phyloP scores from a whole-genome alignment of 1,140 invertebrate species.

The Schlechtendalia chinensis region DNA sequence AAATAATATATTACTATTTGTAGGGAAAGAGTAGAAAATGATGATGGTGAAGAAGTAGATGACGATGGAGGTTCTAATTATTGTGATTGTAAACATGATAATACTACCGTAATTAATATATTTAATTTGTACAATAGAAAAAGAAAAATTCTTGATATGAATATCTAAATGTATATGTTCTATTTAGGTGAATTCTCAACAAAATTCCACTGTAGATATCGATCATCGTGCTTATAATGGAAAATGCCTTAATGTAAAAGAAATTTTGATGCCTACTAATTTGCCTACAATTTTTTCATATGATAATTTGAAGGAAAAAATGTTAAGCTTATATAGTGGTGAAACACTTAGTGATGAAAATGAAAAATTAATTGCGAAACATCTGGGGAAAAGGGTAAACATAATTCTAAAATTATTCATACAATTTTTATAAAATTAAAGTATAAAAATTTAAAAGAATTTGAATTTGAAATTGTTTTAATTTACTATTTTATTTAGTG shows the following conservation, averaged over 20 bases:
- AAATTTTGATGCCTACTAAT: background rate
- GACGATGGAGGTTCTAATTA: slow-evolving; percentile 15
- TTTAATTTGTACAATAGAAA: background rate
- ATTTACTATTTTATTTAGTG: too few relatives aligned
- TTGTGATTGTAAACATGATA: slow-evolving; percentile 37
- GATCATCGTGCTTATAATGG: background rate
- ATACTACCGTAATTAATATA: background rate
- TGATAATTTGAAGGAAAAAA: slow-evolving; percentile 28
- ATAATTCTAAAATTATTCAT: background rate
- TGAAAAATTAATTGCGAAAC: background rate
- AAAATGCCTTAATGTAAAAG: slow-evolving; percentile 12
- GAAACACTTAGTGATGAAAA: slow-evolving; percentile 21
- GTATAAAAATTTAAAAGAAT: too few relatives aligned
- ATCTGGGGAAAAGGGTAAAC: slow-evolving; percentile 17
- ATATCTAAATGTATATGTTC: background rate
- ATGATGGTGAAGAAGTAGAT: slow-evolving; percentile 12
- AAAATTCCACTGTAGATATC: background rate
- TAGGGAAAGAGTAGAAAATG: slow-evolving; percentile 35
- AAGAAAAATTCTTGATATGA: background rate
- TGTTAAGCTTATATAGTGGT: slow-evolving; percentile 1
- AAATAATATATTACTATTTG: background rate
- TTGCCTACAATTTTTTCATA: slow-evolving; percentile 39
- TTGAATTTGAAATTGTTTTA: too few relatives aligned
- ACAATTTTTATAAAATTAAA: background rate
- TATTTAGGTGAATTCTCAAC: background rate